Evolutionary conservation across 2,797 vertebrate species (phyloP), one percentile per base, ranked within the genome.

Genomic region (Aselliscus stoliczkanus): DNA sequence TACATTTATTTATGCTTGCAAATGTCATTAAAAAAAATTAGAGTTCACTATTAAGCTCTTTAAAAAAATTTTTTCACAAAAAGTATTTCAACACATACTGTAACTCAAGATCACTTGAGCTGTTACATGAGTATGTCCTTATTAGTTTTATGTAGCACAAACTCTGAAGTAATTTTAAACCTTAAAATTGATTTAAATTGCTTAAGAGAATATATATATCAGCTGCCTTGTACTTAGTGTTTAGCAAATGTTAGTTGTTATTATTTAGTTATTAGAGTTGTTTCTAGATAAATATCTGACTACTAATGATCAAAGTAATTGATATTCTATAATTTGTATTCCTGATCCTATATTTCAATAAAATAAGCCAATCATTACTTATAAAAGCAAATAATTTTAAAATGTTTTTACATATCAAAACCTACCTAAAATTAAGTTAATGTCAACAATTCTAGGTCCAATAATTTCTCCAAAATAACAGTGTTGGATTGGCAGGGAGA

Each of bases 1-100:
- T 54, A n/a, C 56, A 60, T 64, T 75, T 79, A 29, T 75, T 27
- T 88, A 54, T 54, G 21, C 34, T 80, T 95, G 60, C 27, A 90
- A 85, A 85, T 81, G 72, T 76, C 23, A 94, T 90, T 96, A 65
- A 91, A 52, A 77, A 95, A 83, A n/a, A 54, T 42, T 64, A 76
- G 58, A n/a, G 3, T 67, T 84, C 52, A 39, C 23, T 27, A 81
- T 62, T 34, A 60, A 95, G 18, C 5, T 60, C 76, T 82, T 80
- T 47, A 0, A 13, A 44, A 67, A 85, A 79, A 67, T 5, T 29
- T 29, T 80, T 84, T 12, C 50, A 60, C 64, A 37, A 94, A 93
- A 94, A 44, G 10, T 83, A 37, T 29, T 62, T 27, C 21, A 82
- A 83, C 25, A 79, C 31, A 62, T 18, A 39, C 1, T 25, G 20